Evolutionary conservation across 2,113 vertebrate species (phyloP).

Genomic region (Acrocephalus kingi): DNA sequence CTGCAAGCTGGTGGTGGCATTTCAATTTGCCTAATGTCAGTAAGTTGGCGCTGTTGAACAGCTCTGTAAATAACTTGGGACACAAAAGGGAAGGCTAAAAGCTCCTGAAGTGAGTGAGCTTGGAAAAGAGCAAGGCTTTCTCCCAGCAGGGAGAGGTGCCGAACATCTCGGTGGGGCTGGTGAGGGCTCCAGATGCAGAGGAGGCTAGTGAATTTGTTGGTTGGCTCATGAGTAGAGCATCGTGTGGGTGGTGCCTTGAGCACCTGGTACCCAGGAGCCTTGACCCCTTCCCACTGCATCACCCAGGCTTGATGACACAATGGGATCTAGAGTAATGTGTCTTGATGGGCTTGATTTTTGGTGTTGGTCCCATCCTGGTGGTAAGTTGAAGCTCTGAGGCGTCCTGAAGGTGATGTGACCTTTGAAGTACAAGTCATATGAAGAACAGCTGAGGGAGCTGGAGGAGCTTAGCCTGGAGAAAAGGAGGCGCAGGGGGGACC

Average conservation of each 20-base stretch:
- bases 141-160: neutral
- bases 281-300: too few species aligned
- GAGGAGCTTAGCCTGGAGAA: neutral
- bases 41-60: neutral
- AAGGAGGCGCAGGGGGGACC: neutral
- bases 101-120: neutral
- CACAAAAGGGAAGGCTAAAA: neutral
- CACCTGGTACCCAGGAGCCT: neutral
- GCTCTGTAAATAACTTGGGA: neutral
- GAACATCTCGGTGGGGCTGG: neutral
- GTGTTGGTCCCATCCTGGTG: neutral
- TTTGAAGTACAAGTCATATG: neutral
- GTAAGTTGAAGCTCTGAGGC: neutral
- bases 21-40: neutral
- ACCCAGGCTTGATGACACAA: fast-evolving
- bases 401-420: neutral
- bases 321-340: neutral
- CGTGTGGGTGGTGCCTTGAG: fast-evolving
- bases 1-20: neutral
- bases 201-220: neutral
- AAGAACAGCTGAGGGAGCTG: neutral
- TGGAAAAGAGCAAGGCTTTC: neutral
- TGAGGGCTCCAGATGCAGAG: neutral
- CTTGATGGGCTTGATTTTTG: fast-evolving
- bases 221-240: neutral